Base-by-base conservation (phyloP, 2,113 vertebrate species). In the Antigone vipio region DNA sequence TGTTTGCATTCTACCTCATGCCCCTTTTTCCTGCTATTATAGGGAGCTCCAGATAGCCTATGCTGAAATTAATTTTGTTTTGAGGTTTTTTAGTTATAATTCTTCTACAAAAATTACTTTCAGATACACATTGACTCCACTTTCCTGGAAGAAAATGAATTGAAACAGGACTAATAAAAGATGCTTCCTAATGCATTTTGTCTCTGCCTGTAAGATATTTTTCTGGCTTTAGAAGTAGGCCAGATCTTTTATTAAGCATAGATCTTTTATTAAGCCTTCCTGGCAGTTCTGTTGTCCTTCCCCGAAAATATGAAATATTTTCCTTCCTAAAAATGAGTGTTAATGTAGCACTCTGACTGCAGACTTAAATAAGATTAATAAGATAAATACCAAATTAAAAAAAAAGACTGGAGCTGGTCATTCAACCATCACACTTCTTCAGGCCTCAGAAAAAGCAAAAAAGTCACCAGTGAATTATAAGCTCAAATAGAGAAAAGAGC, bases 121-220 rank as follows among this genome's bases (percentile, higher is more conserved):
- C 44, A 59, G 52, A 85, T 80, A 71, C 34, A 78, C 14, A 34
- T 56, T 85, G 81, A 71, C 53, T 58, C 9, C 0, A 34, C 12
- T 86, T 74, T 72, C 27, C 81, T 66, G 73, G 66, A 89, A 93
- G 77, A 91, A 93, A 97, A 79, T 52, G 1, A 91, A 92, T 55
- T 47, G 30, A 40, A 88, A 86, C 13, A 55, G 24, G 24, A 53
- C 38, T 87, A 78, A 89, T 64, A 60, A 71, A 85, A 81, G 50
- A 82, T 69, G 38, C 5, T 40, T 60, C 45, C 38, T 74, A 60
- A 40, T 44, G 40, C 29, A 69, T 82, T 93, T 89, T 1, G 2
- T 53, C 62, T 85, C 44, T 49, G 68, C 20, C 66, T 55, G 21
- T 24, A 82, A 74, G 93, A 35, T 66, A 77, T 50, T 69, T 38